Conservation (phyloP, 2,888 invertebrate species). For the Masnerella sp. region DNA sequence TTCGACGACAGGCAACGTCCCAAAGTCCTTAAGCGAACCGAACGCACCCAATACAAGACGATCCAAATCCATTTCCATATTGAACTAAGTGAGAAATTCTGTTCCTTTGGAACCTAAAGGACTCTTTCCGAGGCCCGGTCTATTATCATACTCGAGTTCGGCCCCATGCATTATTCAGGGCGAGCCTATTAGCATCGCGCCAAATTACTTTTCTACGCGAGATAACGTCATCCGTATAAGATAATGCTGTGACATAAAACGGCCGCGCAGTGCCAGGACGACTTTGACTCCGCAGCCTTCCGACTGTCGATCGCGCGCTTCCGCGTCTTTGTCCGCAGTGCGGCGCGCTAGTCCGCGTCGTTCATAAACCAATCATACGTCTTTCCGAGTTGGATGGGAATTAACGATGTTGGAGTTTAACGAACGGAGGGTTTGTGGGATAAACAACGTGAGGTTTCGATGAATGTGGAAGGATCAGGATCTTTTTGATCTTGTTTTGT, state of each 20-base stretch:
- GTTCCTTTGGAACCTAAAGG: constrained; percentile 66
- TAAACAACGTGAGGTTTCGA: no score
- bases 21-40: constrained; percentile 35
- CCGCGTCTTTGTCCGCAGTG: constrained; percentile 23
- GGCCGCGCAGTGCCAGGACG: constrained; percentile 22
- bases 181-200: constrained; percentile 72
- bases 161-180: constrained; percentile 62
- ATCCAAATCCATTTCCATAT: constrained; percentile 70
- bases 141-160: constrained; percentile 59
- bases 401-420: constrained; percentile 3
- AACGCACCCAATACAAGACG: constrained; percentile 61
- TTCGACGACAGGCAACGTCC: no score
- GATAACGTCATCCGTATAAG: constrained; percentile 70
- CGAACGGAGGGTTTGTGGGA: constrained; percentile 12
- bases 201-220: constrained; percentile 71
- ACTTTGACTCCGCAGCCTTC: constrained; percentile 19
- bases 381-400: neutral
- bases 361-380: constrained; percentile 40
- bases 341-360: constrained; percentile 2
- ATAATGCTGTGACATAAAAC: constrained; percentile 61
- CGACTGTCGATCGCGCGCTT: constrained; percentile 23
- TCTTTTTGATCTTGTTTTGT: no score
- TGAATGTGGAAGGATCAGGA: no score
- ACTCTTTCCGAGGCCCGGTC: constrained; percentile 62
- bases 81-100: constrained; percentile 71